Evolutionary conservation across 2,113 vertebrate species (phyloP).

Genomic region (Rhipidura dahli): DNA sequence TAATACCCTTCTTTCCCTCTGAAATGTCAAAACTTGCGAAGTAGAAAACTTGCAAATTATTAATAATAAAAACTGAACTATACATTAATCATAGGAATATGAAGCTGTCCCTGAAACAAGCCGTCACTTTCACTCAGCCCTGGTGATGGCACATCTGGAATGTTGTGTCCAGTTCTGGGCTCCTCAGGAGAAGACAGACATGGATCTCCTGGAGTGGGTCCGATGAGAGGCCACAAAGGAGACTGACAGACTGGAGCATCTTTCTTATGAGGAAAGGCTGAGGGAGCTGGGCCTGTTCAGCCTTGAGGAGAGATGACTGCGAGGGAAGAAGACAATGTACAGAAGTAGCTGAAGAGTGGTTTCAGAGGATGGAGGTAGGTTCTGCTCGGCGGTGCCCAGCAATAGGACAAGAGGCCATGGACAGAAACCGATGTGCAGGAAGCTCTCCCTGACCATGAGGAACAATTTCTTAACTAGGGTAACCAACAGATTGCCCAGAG

Average conservation of each 20-base stretch:
- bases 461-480: not conserved
- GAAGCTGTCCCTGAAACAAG: not conserved
- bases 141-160: not conserved
- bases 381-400: accelerated
- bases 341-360: not conserved
- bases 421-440: not conserved
- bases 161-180: not conserved
- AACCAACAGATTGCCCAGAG: not conserved
- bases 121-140: not conserved
- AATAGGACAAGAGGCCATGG: not conserved
- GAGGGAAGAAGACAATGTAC: not conserved
- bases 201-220: not conserved
- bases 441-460: not conserved
- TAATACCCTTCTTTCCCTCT: not conserved
- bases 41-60: not conserved
- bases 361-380: not conserved
- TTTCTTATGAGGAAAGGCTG: not conserved
- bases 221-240: accelerated
- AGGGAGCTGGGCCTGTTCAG: not conserved
- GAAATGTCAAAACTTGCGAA: not conserved
- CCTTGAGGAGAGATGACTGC: accelerated
- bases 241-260: not conserved
- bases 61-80: not conserved
- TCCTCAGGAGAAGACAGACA: not conserved
- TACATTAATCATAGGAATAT: not conserved